A percentile compares a stretch with the other conserved stretches of the same genome.
These are phyloP conservation scores for Apodemia mormo DNA, from an alignment of 2,888 invertebrate species.

Conservation along the genomic window DNA sequence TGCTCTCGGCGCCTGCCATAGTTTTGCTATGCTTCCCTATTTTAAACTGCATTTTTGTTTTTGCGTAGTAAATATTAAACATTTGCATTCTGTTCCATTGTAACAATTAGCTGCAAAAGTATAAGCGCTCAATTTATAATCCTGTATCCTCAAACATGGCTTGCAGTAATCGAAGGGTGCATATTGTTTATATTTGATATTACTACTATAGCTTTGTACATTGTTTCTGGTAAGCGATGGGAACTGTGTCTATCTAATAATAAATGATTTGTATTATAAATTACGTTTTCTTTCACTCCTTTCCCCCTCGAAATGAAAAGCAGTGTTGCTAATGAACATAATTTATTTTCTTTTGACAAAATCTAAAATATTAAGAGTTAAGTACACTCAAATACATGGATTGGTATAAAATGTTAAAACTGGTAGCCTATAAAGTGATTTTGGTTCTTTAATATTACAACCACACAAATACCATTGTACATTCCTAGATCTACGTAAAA, in stretches of 20 bases:
- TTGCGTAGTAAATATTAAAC: slow-evolving; percentile 76
- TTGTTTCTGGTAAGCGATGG: slow-evolving; percentile 86
- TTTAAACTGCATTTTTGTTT: slow-evolving; percentile 74
- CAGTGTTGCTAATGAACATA: slow-evolving; percentile 73
- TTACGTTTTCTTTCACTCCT: slow-evolving; percentile 51
- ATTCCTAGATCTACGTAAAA: slow-evolving; percentile 48
- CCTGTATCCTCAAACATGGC: slow-evolving; percentile 79
- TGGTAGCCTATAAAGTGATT: slow-evolving; percentile 70
- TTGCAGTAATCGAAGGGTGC: slow-evolving; percentile 82
- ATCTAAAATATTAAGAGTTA: slow-evolving; percentile 78
- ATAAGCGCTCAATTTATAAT: slow-evolving; percentile 78
- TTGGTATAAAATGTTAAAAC: slow-evolving; percentile 80
- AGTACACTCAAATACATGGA: slow-evolving; percentile 81
- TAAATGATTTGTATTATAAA: slow-evolving; percentile 87
- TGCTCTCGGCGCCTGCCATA: slow-evolving; percentile 36
- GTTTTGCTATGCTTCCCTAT: slow-evolving; percentile 74
- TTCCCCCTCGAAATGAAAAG: slow-evolving; percentile 42
- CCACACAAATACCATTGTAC: slow-evolving; percentile 59
- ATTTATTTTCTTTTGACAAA: slow-evolving; percentile 79
- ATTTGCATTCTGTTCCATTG: slow-evolving; percentile 77
- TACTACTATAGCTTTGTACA: slow-evolving; percentile 86
- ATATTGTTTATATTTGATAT: slow-evolving; percentile 83
- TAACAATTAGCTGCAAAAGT: slow-evolving; percentile 74
- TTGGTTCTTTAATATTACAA: slow-evolving; percentile 74
- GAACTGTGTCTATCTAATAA: slow-evolving; percentile 87